Conservation (phyloP, 1,140 invertebrate genomes). For the Drosophila pandora region DNA sequence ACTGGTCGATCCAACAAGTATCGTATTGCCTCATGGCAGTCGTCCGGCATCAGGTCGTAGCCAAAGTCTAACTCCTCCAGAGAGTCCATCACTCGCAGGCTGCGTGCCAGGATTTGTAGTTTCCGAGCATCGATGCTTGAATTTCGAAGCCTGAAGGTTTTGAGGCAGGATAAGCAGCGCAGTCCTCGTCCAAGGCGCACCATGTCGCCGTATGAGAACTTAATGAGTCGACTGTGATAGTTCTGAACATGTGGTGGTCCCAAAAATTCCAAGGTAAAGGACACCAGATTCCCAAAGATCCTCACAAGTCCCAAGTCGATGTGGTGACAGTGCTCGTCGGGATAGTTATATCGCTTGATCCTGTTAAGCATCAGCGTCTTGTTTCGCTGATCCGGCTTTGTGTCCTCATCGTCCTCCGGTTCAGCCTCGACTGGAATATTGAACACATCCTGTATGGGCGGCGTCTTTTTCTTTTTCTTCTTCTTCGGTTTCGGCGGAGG, state of each 20-base stretch:
- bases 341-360: slow-evolving; percentile 33
- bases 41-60: slow-evolving; percentile 46
- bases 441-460: slow-evolving; percentile 35
- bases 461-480: slow-evolving; percentile 29
- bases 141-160: slow-evolving; percentile 52
- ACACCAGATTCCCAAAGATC: slow-evolving; percentile 36
- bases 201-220: slow-evolving; percentile 55
- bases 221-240: slow-evolving; percentile 25
- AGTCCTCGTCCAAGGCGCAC: slow-evolving; percentile 41
- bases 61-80: slow-evolving; percentile 59
- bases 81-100: slow-evolving; percentile 14
- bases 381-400: slow-evolving; percentile 45
- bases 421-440: slow-evolving; percentile 37
- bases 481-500: not conserved
- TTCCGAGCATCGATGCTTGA: slow-evolving; percentile 38
- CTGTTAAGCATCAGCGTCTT: slow-evolving; percentile 21
- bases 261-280: slow-evolving; percentile 54
- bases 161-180: slow-evolving; percentile 16
- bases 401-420: slow-evolving; percentile 33
- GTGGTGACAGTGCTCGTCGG: slow-evolving; percentile 53
- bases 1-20: slow-evolving; percentile 25
- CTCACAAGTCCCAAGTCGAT: slow-evolving; percentile 55
- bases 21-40: slow-evolving; percentile 37
- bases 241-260: slow-evolving; percentile 34
- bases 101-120: slow-evolving; percentile 35